Evolutionary conservation across 2,888 invertebrate genomes (phyloP), one percentile per base, ranked within the genome.

Genomic region (Cephus sareptanus): DNA sequence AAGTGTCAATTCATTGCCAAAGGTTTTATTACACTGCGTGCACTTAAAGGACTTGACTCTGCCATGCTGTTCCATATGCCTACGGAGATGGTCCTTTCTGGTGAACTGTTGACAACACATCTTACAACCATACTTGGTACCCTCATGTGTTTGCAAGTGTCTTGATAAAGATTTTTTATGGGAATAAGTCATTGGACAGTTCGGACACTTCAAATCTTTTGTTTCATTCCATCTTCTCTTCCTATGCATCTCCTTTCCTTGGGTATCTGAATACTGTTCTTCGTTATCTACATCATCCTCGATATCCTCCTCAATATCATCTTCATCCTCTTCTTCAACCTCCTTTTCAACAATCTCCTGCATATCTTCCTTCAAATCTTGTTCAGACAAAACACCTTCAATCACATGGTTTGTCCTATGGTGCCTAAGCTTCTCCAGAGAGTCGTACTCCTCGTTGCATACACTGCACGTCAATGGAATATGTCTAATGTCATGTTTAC

Each of bases 1-100:
- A 40, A 91, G 80, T 1, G 90, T 91, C 11, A 91, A 81, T 37
- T 91, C 91, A 68, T 90, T 91, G 1, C 87, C 87, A 79, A 91
- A 92, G 1, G 79, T 83, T 78, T 91, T 91, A 74, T 84, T 85
- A 56, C 91, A 92, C 23, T 92, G 86, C 0, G 89, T 90, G 74
- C 91, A 91, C 68, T 87, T 88, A 78, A 86, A 91, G 1, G 83
- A 77, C 77, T 88, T 89, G 0, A 81, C 68, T 77, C 81, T 85
- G 4, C 77, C 78, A 78, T 87, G 89, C 33, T 88, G 87, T 40
- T 91, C 90, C 30, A 81, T 79, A 71, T 91, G 91, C 30, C 84
- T 87, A 23, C 85, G 85, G 15, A 90, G 79, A 15, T 85, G 81
- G 56, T 90, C 90, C 37, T 87, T 89, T 4, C 84, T 85, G 0